Base-by-base conservation (phyloP, 2,113 vertebrate species). In the Prunella fulvescens region DNA sequence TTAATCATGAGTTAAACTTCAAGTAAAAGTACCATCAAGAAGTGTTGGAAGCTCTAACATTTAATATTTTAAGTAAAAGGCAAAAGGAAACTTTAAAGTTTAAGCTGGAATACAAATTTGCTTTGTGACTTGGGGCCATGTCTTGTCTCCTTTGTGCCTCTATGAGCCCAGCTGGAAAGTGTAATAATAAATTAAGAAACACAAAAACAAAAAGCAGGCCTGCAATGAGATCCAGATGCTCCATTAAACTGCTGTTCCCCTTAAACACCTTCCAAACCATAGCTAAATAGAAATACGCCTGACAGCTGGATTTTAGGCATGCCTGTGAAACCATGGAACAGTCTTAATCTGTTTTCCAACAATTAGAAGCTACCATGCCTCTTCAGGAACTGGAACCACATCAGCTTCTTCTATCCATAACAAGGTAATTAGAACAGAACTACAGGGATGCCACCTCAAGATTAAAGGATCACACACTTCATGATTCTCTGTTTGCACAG, bases 181-280 rank as follows among this genome's bases (percentile, higher is more conserved):
- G 6, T 45, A 87, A 72, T 47, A 81, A 78, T 74, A 94, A 85
- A 85, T 90, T 86, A 78, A 94, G 79, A 72, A 83, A 69, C 60
- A 64, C 39, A 86, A 58, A 94, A 88, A 6, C 54, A 89, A 82
- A 86, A 82, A 23, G 12, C 57, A 87, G 51, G 45, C 67, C 88
- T 88, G 86, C 76, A 90, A 77, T 67, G 54, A 94, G 71, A 93
- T 86, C 88, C 88, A 97, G 91, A 94, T 95, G 83, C 72, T 88
- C 47, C 76, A 20, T 80, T 92, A 86, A 94, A 80, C 26, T 78
- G 45, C 45, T 7, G n/a, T 83, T 85, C 71, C 70, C 60, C 93
- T 77, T 65, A 93, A 94, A 91, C 65, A 95, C 86, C 84, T 94
- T 87, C 78, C 86, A 94, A 86, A n/a, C 51, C 73, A 76, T 19